phyloP scores from a whole-genome alignment of 2,888 invertebrate species.

The Aradus depressus region DNA sequence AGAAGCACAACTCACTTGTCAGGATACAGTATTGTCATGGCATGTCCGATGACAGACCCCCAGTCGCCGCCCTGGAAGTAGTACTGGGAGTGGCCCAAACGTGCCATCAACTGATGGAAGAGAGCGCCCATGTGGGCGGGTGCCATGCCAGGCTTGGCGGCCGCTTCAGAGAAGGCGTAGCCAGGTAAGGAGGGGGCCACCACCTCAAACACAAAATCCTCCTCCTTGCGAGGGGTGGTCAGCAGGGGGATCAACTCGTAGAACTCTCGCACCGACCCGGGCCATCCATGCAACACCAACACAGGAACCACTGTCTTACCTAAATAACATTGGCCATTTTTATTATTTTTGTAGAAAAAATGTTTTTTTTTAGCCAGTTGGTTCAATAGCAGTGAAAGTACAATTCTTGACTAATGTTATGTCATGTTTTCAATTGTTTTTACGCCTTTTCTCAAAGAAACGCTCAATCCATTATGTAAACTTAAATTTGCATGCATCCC shows the following conservation, averaged over 20 bases:
- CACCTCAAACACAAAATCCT: conserved; percentile 53
- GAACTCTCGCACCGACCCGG: conserved; percentile 70
- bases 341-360: no score
- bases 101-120: conserved; percentile 55
- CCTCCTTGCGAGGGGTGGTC: conserved; percentile 41
- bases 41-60: conserved; percentile 54
- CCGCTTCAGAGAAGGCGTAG: conserved; percentile 54
- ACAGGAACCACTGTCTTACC: conserved; percentile 47
- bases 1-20: conserved; percentile 36
- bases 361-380: no score
- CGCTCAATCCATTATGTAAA: no score
- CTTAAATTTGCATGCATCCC: no score
- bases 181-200: conserved; percentile 58
- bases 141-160: conserved; percentile 51
- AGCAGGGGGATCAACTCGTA: conserved; percentile 60
- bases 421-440: no score
- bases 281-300: conserved; percentile 74
- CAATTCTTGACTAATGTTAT: no score
- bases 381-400: no score
- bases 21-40: conserved; percentile 54
- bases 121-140: conserved; percentile 46
- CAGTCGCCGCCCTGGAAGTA: conserved; percentile 73
- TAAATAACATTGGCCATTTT: not conserved
- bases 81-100: conserved; percentile 54
- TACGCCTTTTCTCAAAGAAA: no score